Evolutionary conservation across 2,888 invertebrate genomes (phyloP).

Genomic region (Glomeris marginata): DNA sequence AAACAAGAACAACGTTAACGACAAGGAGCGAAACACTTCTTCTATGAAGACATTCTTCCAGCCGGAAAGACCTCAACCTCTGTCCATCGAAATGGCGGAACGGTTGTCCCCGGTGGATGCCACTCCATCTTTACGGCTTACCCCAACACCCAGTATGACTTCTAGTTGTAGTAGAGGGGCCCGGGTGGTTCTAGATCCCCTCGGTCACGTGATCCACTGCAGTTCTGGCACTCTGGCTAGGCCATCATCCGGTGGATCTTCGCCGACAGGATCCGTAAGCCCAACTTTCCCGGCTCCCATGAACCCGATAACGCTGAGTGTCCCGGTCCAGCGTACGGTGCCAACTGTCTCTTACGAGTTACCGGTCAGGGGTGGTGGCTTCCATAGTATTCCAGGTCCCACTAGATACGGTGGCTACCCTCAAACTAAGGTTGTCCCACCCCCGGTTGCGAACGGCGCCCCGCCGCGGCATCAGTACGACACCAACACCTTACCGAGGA

Average conservation of each 20-base stretch:
- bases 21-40: too few species aligned
- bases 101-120: not conserved
- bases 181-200: slow-evolving; percentile 65
- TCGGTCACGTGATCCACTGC: slow-evolving; percentile 50
- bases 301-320: not conserved
- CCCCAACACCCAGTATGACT: not conserved
- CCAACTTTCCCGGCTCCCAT: slow-evolving; percentile 8
- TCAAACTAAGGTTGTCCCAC: not conserved
- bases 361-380: too few species aligned
- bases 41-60: too few species aligned
- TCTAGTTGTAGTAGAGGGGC: slow-evolving; percentile 43
- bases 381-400: too few species aligned
- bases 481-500: too few species aligned
- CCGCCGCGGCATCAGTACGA: too few species aligned
- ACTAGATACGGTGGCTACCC: too few species aligned
- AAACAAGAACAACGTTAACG: too few species aligned
- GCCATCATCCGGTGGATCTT: not conserved
- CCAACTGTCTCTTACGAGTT: too few species aligned
- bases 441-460: too few species aligned
- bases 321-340: not conserved
- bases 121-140: not conserved
- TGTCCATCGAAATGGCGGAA: too few species aligned
- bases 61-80: too few species aligned
- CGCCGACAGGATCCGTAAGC: not conserved
- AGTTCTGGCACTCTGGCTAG: not conserved